Evolutionary conservation across 2,113 vertebrate genomes (phyloP), one percentile per base, ranked within the genome.

Genomic region (Colius striatus): DNA sequence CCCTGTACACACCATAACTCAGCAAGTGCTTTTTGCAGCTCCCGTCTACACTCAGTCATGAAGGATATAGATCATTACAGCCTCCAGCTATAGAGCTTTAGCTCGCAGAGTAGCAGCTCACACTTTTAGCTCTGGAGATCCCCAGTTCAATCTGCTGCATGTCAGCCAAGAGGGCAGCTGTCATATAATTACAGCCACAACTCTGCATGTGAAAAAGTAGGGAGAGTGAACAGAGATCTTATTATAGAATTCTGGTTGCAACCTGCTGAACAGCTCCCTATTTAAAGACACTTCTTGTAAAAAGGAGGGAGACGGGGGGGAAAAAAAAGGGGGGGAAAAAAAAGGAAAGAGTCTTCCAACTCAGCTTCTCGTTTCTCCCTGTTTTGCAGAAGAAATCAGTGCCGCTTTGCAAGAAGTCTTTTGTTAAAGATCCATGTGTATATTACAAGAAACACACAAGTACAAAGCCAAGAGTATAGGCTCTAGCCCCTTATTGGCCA

Each of bases 161-260:
- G 96, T 96, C 95, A 97, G 91, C 96, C 91, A 92, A 97, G 96
- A 94, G 96, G 96, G 96, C 96, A 97, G 96, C 95, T 96, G 95
- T 97, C 95, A 96, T 87, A 91, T 89, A 97, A 97, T 95, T 96
- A 95, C 95, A 95, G 93, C 96, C 94, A 94, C 94, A 96, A 94
- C 89, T 95, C 96, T 91, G 94, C 95, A 97, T 96, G 94, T 87
- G 92, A 96, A 97, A 95, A 97, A 97, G 92, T 87, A 95, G 76
- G 82, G 90, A 95, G 82, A 95, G 45, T 0, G 34, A 92, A 80
- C 45, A 65, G 87, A 84, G 60, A 95, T 90, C 95, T 95, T 96
- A 95, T 87, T 94, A 97, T 95, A 96, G 92, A 93, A 96, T 84
- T 88, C 83, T 95, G 92, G 51, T 90, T 92, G 92, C 94, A 97